Percentiles rank a stretch among this genome's conserved stretches.
Evolutionary conservation across 2,113 vertebrate genomes (phyloP).

Genomic region (Chroicocephalus ridibundus): DNA sequence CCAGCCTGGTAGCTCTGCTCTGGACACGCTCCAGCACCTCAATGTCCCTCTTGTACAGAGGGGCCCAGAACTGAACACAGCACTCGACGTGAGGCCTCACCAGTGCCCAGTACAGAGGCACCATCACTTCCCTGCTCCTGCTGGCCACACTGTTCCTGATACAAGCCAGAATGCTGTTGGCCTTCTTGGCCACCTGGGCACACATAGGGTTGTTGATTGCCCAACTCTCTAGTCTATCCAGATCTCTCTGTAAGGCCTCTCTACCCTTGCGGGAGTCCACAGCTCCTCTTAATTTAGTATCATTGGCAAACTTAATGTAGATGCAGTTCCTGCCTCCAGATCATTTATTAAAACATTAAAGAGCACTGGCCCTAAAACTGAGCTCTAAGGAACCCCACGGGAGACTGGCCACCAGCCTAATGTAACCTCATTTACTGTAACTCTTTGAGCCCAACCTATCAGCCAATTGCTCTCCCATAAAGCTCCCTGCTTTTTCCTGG

Average conservation of each 20-base stretch:
- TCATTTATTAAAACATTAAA: not conserved
- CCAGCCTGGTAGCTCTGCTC: too few relatives aligned
- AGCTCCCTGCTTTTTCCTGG: not conserved
- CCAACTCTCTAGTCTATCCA: not conserved
- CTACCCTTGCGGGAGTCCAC: not conserved
- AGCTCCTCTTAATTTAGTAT: not conserved
- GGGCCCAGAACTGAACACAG: too few relatives aligned
- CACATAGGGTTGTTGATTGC: not conserved
- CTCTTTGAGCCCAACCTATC: not conserved
- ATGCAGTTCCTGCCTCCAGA: not conserved
- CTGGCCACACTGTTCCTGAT: too few relatives aligned
- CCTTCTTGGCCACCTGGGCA: too few relatives aligned
- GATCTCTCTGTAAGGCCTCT: not conserved
- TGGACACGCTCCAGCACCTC: too few relatives aligned
- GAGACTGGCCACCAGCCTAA: not conserved
- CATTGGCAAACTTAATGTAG: not conserved
- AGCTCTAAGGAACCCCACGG: not conserved
- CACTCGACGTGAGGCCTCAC: too few relatives aligned
- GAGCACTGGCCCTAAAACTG: not conserved
- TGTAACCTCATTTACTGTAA: not conserved
- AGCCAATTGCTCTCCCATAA: not conserved
- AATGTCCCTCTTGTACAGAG: too few relatives aligned
- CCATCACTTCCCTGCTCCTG: too few relatives aligned
- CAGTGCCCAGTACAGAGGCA: too few relatives aligned
- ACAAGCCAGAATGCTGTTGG: too few relatives aligned